Evolutionary conservation across 2,888 invertebrate species (phyloP), one percentile per base, ranked within the genome.

Genomic region (Synanthedon myopaeformis): DNA sequence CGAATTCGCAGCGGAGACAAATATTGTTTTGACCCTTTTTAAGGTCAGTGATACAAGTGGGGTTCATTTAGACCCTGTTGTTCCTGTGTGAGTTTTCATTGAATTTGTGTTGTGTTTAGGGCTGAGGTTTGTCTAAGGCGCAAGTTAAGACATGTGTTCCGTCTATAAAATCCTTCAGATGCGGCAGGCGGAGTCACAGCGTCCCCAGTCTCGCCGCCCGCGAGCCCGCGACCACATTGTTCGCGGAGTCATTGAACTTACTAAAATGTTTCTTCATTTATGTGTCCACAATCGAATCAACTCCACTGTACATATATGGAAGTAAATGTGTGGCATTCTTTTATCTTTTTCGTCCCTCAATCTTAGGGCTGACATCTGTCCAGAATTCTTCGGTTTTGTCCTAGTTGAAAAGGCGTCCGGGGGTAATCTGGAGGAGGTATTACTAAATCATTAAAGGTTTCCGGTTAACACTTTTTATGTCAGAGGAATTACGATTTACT

Each of bases 241-340:
- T 58, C 62, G 74, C 73, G 66, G 69, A 80, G 85, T 87, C 86
- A 83, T 77, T 78, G 85, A 86, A 83, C 86, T 80, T 76, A 78
- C 85, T 66, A 85, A 87, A 86, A 85, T 78, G 76, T 70, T 79
- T 76, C 73, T 76, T 78, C 73, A 73, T 80, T 81, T 77, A 84
- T 84, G 81, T 83, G 77, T 64, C 84, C 85, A 84, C 83, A 86
- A 86, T 83, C 81, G 82, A 84, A 79, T 82, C 76, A 78, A 74
- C 72, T 67, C 75, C 72, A 67, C 81, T 83, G 73, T 80, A n/a
- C n/a, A n/a, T n/a, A 78, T 82, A 84, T 74, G 84, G 83, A 64
- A 77, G 76, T 74, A 72, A 77, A 73, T 73, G 74, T 65, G 72
- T 65, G 66, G 73, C 70, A 69, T 72, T 72, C 73, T 73, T 74